Evolutionary conservation across 1,140 invertebrate genomes (phyloP), one percentile per base, ranked within the genome.

Genomic region (Diorhabda carinulata): DNA sequence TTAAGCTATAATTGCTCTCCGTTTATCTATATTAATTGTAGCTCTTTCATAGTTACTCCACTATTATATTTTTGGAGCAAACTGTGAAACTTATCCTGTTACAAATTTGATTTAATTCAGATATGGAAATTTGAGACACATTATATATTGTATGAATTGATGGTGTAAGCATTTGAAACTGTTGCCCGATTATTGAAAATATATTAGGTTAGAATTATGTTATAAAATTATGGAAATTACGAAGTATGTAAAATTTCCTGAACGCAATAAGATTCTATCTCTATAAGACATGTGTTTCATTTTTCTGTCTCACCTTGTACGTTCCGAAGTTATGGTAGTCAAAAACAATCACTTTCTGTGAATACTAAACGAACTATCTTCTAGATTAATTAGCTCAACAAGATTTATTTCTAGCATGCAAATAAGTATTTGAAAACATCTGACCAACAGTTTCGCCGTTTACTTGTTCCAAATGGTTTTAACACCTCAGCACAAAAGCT

Each of bases 201-300:
- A 64, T 57, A 52, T 61, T 69, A 67, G 60, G 69, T 73, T 75
- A 77, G 72, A 70, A 75, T 72, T 77, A 77, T 74, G 70, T 73
- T 78, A 75, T 69, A 25, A 67, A 73, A 75, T 77, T 77, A 77
- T 76, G 74, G 73, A 78, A 79, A 78, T 76, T 79, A 76, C 75
- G 78, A 78, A 78, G 79, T 74, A 78, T 80, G 77, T 79, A 79
- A 80, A 79, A 74, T 79, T 79, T 80, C 78, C 77, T 80, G 75
- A 78, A 78, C 75, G 79, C 79, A 80, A 80, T 80, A 80, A 80
- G 77, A 79, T 79, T 80, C 79, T 79, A 79, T 80, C 79, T 80
- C 79, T 78, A 80, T 79, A 75, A 69, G 69, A 71, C 42, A 66
- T 63, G 66, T 70, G 69, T 66, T 70, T 73, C 69, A 60, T 70